Base-by-base conservation (phyloP, 2,888 invertebrate species). In the Watsonalla binaria region DNA sequence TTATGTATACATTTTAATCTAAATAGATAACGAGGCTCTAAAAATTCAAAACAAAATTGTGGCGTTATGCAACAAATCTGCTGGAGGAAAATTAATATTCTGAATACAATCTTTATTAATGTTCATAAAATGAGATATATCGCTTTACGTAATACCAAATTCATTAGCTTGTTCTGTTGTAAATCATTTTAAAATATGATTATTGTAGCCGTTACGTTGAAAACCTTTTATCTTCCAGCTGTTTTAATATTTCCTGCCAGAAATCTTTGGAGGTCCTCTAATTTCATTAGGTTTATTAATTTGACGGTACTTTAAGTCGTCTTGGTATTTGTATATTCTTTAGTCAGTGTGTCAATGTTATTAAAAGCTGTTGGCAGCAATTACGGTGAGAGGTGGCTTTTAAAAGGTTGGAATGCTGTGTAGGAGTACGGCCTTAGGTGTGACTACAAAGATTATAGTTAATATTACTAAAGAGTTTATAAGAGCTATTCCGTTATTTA, bases 111-210 rank as follows among this genome's bases (percentile, higher is more conserved):
- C 60, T 54, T 47, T 54, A 53, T 52, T 54, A 53, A 52, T 51
- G 45, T 55, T 58, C 56, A 55, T 61, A 53, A 61, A 54, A 49
- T 49, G 37, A 49, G 49, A 57, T 54, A 56, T 57, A 54, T 56
- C 55, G 56, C 54, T 61, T 59, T 58, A 52, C 55, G 59, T 57
- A 62, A 65, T 59, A 63, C 60, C 51, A 56, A 60, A 64, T 65
- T 61, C 56, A 61, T 64, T 62, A 63, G 56, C 53, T 52, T 51
- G 54, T 53, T 52, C 53, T 53, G 53, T 51, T 45, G 58, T 65
- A 66, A 63, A 65, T 69, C 63, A 66, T 54, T 59, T 58, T 61
- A 59, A 62, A 60, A 54, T 60, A 62, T 62, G 63, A 59, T 60
- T 62, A 63, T 60, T 60, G 62, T 52, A 58, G 58, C 54, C 53